Percentiles rank a stretch among this genome's conserved stretches.
Evolutionary conservation across 2,888 invertebrate genomes (phyloP).

Genomic region (Dendrolimus pini): DNA sequence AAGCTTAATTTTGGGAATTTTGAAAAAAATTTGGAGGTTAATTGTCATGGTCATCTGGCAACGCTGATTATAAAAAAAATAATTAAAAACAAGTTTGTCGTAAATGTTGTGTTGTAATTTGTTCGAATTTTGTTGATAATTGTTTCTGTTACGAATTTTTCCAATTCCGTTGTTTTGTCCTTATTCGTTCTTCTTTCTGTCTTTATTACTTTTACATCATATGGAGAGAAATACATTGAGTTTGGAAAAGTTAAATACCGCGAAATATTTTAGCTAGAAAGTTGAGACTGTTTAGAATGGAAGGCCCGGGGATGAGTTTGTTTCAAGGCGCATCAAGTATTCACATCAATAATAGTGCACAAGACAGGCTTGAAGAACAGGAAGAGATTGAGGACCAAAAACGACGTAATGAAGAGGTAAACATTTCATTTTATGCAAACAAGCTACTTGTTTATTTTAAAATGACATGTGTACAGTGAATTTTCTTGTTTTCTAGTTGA

Average conservation of each 20-base stretch:
- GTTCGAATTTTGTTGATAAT: too few species aligned
- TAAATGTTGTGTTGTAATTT: too few species aligned
- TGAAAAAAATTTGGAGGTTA: too few species aligned
- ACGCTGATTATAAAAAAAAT: too few species aligned
- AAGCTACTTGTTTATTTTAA: not conserved
- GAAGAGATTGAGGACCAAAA: constrained; percentile 82
- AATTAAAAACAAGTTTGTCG: too few species aligned
- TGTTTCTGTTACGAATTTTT: not conserved
- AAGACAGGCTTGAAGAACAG: constrained; percentile 80
- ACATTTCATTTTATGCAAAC: not conserved
- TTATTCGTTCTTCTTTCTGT: not conserved
- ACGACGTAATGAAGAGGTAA: constrained; percentile 81
- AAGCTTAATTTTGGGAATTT: too few species aligned
- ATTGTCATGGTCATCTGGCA: too few species aligned
- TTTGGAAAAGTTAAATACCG: not conserved
- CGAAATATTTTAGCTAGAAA: not conserved
- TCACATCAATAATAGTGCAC: constrained; percentile 79
- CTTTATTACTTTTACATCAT: not conserved
- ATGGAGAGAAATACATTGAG: not conserved
- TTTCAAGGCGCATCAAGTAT: constrained; percentile 82
- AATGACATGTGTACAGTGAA: not conserved
- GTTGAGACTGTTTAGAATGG: constrained; percentile 44
- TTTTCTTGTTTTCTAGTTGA: constrained; percentile 65
- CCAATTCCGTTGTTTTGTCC: not conserved
- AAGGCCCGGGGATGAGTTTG: constrained; percentile 81